phyloP scores from a whole-genome alignment of 2,797 vertebrate genomes.

The Hypotaenidia philippensis region DNA sequence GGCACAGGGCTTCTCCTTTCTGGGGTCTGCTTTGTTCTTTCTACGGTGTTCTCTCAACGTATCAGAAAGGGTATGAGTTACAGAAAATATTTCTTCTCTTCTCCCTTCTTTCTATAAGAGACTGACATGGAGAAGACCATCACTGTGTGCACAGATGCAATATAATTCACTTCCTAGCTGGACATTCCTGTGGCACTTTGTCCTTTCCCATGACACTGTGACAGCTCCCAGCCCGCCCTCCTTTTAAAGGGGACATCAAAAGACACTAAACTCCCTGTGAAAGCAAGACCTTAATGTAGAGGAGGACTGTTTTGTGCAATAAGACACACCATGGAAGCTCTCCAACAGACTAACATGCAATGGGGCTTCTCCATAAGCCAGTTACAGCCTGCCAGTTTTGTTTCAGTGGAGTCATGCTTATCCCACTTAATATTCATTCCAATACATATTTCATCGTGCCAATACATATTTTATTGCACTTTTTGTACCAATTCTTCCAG shows the following conservation, averaged over 20 bases:
- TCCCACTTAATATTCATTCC: neutral
- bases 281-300: neutral
- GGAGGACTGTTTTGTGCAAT: neutral
- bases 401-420: neutral
- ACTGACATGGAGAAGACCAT: neutral
- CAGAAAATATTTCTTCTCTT: neutral
- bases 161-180: neutral
- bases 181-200: neutral
- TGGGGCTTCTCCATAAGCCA: neutral
- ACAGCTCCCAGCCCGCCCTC: constrained; percentile 21
- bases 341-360: neutral
- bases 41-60: neutral
- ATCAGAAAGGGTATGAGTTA: neutral
- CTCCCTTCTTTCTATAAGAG: neutral
- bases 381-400: neutral
- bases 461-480: constrained; percentile 60
- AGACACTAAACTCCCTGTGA: neutral
- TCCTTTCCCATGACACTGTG: neutral
- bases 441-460: constrained; percentile 56
- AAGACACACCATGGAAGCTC: neutral
- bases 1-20: neutral
- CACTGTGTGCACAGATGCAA: neutral
- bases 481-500: constrained; percentile 15
- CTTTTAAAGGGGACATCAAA: neutral
- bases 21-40: rapidly evolving